phyloP scores from a whole-genome alignment of 2,797 vertebrate genomes.

The Centroberyx gerrardi region DNA sequence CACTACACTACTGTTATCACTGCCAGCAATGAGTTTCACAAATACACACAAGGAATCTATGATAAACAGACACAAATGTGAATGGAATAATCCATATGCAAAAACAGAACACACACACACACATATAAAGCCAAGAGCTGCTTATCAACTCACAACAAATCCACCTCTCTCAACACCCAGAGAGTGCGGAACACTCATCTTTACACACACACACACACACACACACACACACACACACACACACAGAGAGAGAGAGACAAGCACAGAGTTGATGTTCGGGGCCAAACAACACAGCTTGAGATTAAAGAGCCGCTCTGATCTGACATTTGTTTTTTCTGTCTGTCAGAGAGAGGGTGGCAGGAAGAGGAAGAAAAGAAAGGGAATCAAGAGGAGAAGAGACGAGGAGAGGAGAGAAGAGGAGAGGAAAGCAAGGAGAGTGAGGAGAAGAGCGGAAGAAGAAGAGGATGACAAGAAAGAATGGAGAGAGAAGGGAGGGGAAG shows the following conservation, averaged over 20 bases:
- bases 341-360: conserved; percentile 75
- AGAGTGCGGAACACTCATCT: conserved; percentile 37
- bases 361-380: conserved; percentile 45
- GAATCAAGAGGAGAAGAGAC: conserved; percentile 57
- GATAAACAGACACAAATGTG: not conserved
- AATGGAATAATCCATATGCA: not conserved
- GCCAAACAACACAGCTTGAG: conserved; percentile 83
- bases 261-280: conserved; percentile 73
- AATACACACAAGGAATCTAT: not conserved
- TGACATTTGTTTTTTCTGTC: conserved; percentile 84
- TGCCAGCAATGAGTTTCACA: not conserved
- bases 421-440: not conserved
- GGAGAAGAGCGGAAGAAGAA: conserved; percentile 26
- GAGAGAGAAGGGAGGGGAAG: not conserved
- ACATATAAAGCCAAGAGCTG: conserved; percentile 14
- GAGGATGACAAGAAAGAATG: conserved; percentile 1
- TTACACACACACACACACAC: conserved; percentile 26
- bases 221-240: conserved; percentile 24
- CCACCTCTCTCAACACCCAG: conserved; percentile 45
- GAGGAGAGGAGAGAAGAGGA: conserved; percentile 20
- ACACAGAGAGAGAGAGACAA: conserved; percentile 38
- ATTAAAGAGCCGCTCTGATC: conserved; percentile 85
- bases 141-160: conserved; percentile 60
- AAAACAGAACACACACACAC: conserved; percentile 4
- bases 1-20: not conserved